Percentiles rank a stretch among this genome's conserved stretches.
phyloP scores from a whole-genome alignment of 2,888 invertebrate genomes.

The Watsonalla binaria region DNA sequence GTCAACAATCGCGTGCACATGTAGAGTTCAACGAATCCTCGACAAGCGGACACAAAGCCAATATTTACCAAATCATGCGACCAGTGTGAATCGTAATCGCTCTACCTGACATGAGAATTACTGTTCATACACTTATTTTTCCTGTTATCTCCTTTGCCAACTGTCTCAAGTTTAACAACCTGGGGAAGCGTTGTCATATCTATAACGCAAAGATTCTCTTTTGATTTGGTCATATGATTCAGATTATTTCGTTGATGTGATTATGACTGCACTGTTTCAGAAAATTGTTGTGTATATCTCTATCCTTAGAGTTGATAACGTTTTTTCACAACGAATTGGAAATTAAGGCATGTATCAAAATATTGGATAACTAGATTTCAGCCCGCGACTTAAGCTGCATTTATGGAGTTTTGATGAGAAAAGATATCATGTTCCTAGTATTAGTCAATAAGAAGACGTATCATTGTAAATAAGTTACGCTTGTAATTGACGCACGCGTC shows the following conservation, averaged over 20 bases:
- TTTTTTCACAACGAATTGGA: too few relatives aligned
- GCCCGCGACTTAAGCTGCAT: too few relatives aligned
- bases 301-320: too few relatives aligned
- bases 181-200: slow-evolving; percentile 12
- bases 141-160: slow-evolving; percentile 25
- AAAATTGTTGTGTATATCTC: too few relatives aligned
- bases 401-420: too few relatives aligned
- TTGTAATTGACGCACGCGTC: slow-evolving; percentile 26
- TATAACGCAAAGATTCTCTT: neutral
- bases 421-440: too few relatives aligned
- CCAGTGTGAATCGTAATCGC: slow-evolving; percentile 37
- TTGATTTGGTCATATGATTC: neutral
- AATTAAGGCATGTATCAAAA: too few relatives aligned
- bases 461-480: neutral
- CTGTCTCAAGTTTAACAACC: slow-evolving; percentile 34
- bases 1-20: neutral
- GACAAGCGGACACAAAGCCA: slow-evolving; percentile 35
- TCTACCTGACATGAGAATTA: slow-evolving; percentile 49
- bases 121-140: slow-evolving; percentile 10
- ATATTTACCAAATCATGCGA: slow-evolving; percentile 40
- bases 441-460: neutral
- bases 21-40: slow-evolving; percentile 29
- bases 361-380: too few relatives aligned
- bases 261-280: too few relatives aligned
- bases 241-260: too few relatives aligned